A percentile compares a stretch with the other conserved stretches of the same genome.
These are phyloP conservation scores for Epizoanthus ramosus DNA, from an alignment of 92 coral and sea anemone genomes.

Conservation along the genomic window DNA sequence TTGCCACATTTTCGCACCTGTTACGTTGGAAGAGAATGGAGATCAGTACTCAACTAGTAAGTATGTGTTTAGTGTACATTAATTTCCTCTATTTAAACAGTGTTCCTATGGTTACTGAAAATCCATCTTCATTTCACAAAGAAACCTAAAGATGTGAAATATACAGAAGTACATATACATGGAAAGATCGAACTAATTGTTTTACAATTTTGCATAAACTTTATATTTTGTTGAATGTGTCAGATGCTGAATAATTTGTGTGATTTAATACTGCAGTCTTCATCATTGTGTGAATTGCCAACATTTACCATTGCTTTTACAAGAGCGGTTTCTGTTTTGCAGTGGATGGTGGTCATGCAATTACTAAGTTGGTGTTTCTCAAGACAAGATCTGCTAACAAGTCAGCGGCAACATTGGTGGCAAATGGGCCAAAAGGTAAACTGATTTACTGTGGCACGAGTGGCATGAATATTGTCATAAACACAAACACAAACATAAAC, in stretches of 20 bases:
- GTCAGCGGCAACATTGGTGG: constrained; percentile 89
- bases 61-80: background rate
- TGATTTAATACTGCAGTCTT: no score
- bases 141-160: no score
- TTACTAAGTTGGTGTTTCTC: constrained; percentile 80
- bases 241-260: no score
- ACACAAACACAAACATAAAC: background rate
- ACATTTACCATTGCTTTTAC: no score
- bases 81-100: background rate
- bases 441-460: background rate
- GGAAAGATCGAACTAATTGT: no score
- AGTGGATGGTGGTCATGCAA: constrained; percentile 99
- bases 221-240: no score
- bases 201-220: no score
- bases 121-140: no score
- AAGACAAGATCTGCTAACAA: constrained; percentile 82
- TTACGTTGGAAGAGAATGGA: constrained; percentile 54
- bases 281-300: no score
- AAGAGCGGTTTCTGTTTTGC: background rate
- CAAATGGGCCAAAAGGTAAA: constrained; percentile 96
- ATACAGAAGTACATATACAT: no score
- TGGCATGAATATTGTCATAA: background rate
- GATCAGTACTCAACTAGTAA: constrained; percentile 64
- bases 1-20: constrained; percentile 92
- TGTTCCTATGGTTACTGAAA: background rate